phyloP scores from a whole-genome alignment of 1,140 invertebrate genomes.

The Zaprionus ghesquierei region DNA sequence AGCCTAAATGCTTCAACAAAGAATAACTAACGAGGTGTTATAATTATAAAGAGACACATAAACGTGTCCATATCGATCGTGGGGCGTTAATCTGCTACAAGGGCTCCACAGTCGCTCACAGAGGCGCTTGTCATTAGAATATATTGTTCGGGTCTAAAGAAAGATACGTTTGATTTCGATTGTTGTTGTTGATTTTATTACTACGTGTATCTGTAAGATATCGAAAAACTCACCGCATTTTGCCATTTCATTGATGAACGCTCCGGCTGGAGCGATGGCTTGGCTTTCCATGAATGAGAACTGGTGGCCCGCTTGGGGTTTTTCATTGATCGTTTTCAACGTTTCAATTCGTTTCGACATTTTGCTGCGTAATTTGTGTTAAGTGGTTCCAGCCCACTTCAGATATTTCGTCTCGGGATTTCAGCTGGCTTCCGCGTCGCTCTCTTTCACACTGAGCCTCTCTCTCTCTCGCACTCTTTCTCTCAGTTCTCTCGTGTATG shows the following conservation, averaged over 20 bases:
- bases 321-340: slow-evolving; percentile 70
- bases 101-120: slow-evolving; percentile 22
- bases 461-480: slow-evolving; percentile 16
- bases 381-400: slow-evolving; percentile 80
- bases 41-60: slow-evolving; percentile 66
- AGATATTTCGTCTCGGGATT: slow-evolving; percentile 41
- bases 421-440: slow-evolving; percentile 16
- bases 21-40: slow-evolving; percentile 79
- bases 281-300: slow-evolving; percentile 54
- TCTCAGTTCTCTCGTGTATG: slow-evolving; percentile 26
- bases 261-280: not conserved
- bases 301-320: not conserved
- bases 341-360: slow-evolving; percentile 80
- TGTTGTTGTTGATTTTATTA: slow-evolving; percentile 68
- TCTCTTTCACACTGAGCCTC: not conserved
- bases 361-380: slow-evolving; percentile 82
- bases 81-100: slow-evolving; percentile 66
- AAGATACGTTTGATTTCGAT: slow-evolving; percentile 18
- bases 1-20: slow-evolving; percentile 70
- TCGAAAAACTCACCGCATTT: slow-evolving; percentile 27
- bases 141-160: slow-evolving; percentile 57
- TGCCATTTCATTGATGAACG: slow-evolving; percentile 71
- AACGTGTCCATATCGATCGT: slow-evolving; percentile 31
- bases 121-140: slow-evolving; percentile 77
- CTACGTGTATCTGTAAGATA: slow-evolving; percentile 57